Conservation (phyloP, 1,140 invertebrate genomes). For the Episyrphus balteatus region DNA sequence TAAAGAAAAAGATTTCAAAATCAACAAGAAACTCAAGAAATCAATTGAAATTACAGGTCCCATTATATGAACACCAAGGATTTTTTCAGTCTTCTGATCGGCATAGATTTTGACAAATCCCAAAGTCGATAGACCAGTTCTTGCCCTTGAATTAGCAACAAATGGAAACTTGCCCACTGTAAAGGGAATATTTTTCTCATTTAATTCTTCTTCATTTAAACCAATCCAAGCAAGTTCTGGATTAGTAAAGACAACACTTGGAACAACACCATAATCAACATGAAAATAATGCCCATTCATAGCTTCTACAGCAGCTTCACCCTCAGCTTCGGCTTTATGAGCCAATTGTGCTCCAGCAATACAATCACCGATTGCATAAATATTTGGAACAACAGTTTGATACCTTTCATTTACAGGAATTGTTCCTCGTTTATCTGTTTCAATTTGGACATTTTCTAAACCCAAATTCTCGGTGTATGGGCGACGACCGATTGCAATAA, state of each 20-base stretch:
- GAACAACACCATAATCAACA: not conserved
- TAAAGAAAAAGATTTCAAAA: not conserved
- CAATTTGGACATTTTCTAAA: not conserved
- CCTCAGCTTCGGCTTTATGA: not conserved
- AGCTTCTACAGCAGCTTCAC: not conserved
- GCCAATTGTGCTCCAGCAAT: not conserved
- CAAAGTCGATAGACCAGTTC: no score
- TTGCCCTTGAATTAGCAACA: not conserved
- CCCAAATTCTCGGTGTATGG: not conserved
- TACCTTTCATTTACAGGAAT: not conserved
- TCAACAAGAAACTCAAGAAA: no score
- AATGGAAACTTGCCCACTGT: not conserved
- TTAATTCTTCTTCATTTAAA: not conserved
- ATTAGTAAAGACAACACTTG: not conserved
- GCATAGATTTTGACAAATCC: no score
- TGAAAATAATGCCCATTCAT: not conserved
- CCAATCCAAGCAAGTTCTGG: conserved; percentile 1
- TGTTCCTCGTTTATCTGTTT: not conserved
- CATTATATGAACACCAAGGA: no score
- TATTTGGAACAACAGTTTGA: not conserved
- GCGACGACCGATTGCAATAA: not conserved
- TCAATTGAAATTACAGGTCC: no score
- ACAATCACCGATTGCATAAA: not conserved
- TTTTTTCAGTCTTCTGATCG: no score
- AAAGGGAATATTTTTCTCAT: not conserved